phyloP scores from a whole-genome alignment of 2,888 invertebrate genomes.

The Calephelis perditalis region DNA sequence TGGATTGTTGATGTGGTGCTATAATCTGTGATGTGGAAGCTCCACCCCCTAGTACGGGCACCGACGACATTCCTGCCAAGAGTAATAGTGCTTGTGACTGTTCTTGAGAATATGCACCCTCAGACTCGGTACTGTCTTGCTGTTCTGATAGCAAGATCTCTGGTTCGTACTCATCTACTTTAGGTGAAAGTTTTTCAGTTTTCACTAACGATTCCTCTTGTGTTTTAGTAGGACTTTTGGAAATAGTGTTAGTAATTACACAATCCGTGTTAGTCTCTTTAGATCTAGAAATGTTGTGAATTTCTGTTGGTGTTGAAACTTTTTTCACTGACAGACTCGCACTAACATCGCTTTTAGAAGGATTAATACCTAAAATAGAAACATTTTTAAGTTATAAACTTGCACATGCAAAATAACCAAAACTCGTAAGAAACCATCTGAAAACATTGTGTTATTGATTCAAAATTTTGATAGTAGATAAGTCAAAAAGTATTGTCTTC shows the following conservation, averaged over 20 bases:
- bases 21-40: slow-evolving; percentile 64
- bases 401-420: too few relatives aligned
- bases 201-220: slow-evolving; percentile 56
- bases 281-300: slow-evolving; percentile 43
- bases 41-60: slow-evolving; percentile 45
- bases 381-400: not conserved
- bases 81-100: slow-evolving; percentile 60
- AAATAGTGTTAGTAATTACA: slow-evolving; percentile 41
- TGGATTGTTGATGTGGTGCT: slow-evolving; percentile 58
- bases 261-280: slow-evolving; percentile 55
- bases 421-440: too few relatives aligned
- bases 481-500: too few relatives aligned
- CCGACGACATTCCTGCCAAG: slow-evolving; percentile 62
- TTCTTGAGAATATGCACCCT: slow-evolving; percentile 52
- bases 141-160: slow-evolving; percentile 69
- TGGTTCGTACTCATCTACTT: slow-evolving; percentile 71
- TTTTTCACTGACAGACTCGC: slow-evolving; percentile 53
- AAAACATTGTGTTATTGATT: too few relatives aligned
- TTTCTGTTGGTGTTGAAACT: slow-evolving; percentile 49
- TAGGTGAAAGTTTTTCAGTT: slow-evolving; percentile 65
- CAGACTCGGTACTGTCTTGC: slow-evolving; percentile 57
- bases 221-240: slow-evolving; percentile 58
- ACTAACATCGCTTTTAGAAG: slow-evolving; percentile 60
- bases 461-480: too few relatives aligned
- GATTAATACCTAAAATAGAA: slow-evolving; percentile 62